phyloP scores from a whole-genome alignment of 2,113 vertebrate genomes.

The Bucco capensis region DNA sequence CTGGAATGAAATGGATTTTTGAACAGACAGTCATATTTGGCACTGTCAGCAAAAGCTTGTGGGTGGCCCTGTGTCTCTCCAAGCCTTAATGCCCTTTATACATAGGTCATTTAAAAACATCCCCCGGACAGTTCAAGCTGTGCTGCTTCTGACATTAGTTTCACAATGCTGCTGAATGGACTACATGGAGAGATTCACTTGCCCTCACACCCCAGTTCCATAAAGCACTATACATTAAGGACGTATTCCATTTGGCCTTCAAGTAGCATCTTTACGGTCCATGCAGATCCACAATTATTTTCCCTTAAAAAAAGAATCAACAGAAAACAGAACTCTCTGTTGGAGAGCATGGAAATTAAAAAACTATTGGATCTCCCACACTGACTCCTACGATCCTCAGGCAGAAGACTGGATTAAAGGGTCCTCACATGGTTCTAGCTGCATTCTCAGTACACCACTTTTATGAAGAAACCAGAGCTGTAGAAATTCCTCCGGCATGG shows the following conservation, averaged over 20 bases:
- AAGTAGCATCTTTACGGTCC: slow-evolving; percentile 1
- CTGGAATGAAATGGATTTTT: slow-evolving; percentile 59
- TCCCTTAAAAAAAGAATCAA: slow-evolving; percentile 21
- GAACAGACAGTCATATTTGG: slow-evolving; percentile 60
- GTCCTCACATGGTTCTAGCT: slow-evolving; percentile 78
- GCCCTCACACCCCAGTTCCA: not conserved
- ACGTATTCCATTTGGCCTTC: slow-evolving; percentile 10
- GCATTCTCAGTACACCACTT: slow-evolving; percentile 84
- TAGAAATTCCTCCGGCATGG: slow-evolving; percentile 97
- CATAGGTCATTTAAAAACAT: not conserved
- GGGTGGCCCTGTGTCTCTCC: not conserved
- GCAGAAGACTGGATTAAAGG: slow-evolving; percentile 5
- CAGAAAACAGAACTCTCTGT: slow-evolving; percentile 6
- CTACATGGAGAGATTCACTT: not conserved
- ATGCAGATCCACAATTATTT: slow-evolving; percentile 23
- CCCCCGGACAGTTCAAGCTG: not conserved
- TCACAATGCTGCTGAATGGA: not conserved
- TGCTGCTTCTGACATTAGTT: not conserved
- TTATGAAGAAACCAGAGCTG: slow-evolving; percentile 97
- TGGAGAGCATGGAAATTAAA: slow-evolving; percentile 34
- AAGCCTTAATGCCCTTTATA: slow-evolving; percentile 47
- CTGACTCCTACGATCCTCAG: not conserved
- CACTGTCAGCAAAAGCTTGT: slow-evolving; percentile 61
- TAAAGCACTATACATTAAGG: not conserved
- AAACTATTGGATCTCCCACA: not conserved